Evolutionary conservation across 2,888 invertebrate species (phyloP).

Genomic region (Syritta pipiens): DNA sequence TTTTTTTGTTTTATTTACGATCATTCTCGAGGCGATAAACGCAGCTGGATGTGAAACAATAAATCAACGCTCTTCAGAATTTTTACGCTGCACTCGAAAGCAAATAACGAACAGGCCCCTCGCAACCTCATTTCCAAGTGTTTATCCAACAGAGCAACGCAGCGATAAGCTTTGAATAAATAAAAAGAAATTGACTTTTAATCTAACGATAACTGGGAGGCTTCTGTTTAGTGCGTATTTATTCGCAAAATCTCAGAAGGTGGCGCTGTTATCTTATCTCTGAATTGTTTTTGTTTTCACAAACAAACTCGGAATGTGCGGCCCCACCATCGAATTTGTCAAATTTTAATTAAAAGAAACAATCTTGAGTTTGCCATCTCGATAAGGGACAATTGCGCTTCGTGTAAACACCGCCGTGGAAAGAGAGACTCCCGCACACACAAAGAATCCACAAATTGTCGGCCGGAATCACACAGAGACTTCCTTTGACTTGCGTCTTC

Average conservation of each 20-base stretch:
- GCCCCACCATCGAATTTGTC: neutral
- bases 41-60: too few relatives aligned
- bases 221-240: constrained; percentile 10
- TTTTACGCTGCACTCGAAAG: constrained; percentile 1
- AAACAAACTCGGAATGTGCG: neutral
- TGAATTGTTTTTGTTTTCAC: neutral
- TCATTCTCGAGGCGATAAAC: too few relatives aligned
- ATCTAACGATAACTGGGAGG: constrained; percentile 1
- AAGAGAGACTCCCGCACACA: neutral
- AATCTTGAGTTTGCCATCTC: neutral
- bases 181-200: constrained; percentile 21
- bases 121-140: neutral
- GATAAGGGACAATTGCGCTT: neutral
- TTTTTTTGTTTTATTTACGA: too few relatives aligned
- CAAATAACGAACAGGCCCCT: neutral
- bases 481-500: constrained; percentile 18
- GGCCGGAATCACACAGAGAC: constrained; percentile 30
- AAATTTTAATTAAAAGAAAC: constrained; percentile 11
- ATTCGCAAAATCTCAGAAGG: neutral
- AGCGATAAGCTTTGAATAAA: constrained; percentile 11
- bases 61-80: too few relatives aligned
- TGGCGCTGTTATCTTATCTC: constrained; percentile 18
- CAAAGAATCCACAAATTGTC: constrained; percentile 24
- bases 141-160: constrained; percentile 14
- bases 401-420: neutral